These are phyloP conservation scores for Pyrgus malvae DNA, from an alignment of 2,888 invertebrate species.

Conservation along the genomic window DNA sequence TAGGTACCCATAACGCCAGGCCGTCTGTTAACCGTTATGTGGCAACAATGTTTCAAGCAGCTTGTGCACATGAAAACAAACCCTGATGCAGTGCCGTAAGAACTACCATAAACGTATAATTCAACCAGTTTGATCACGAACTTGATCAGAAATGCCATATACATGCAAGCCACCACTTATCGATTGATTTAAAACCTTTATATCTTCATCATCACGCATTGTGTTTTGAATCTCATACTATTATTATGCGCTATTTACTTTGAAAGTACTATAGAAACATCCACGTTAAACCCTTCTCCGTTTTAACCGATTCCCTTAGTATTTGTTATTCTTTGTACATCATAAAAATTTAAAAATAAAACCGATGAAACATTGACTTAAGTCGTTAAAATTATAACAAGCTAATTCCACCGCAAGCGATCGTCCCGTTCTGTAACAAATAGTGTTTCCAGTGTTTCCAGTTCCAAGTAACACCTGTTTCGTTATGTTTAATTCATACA, in stretches of 20 bases:
- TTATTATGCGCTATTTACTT: background rate
- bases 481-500: slow-evolving; percentile 21
- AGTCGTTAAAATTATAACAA: slow-evolving; percentile 18
- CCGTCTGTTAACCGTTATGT: slow-evolving; percentile 56
- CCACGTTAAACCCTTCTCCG: no score
- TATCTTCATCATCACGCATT: slow-evolving; percentile 2
- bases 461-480: slow-evolving; percentile 22
- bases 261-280: no score
- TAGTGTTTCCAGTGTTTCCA: slow-evolving; percentile 20
- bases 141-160: slow-evolving; percentile 31
- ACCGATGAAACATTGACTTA: slow-evolving; percentile 12
- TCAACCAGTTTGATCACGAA: slow-evolving; percentile 1
- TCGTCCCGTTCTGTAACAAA: slow-evolving; percentile 14
- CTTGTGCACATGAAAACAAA: slow-evolving; percentile 39
- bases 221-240: background rate
- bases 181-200: slow-evolving; percentile 9
- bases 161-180: slow-evolving; percentile 28
- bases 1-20: slow-evolving; percentile 54
- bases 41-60: slow-evolving; percentile 31
- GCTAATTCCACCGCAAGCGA: slow-evolving; percentile 1
- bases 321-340: background rate
- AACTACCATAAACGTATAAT: background rate
- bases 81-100: slow-evolving; percentile 41
- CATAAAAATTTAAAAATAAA: slow-evolving; percentile 24
- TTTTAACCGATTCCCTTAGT: background rate